These are phyloP conservation scores for Microtus oregoni DNA, from an alignment of 2,113 vertebrate species.

Conservation along the genomic window DNA sequence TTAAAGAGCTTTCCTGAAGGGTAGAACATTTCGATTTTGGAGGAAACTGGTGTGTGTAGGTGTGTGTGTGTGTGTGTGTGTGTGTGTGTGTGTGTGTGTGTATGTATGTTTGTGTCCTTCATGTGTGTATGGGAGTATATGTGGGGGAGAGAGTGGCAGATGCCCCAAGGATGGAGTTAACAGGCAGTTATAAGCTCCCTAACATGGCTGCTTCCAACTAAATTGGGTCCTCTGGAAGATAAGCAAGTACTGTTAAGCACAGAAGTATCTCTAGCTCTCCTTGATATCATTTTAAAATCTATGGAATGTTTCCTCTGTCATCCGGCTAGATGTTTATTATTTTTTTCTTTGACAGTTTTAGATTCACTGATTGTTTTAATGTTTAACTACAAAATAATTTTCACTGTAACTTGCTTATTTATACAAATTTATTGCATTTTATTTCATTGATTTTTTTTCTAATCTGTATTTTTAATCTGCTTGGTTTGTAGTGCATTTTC, in stretches of 20 bases:
- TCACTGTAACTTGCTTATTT: neutral
- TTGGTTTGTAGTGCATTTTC: neutral
- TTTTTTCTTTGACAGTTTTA: neutral
- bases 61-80: neutral
- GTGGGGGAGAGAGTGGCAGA: neutral
- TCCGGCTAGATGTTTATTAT: neutral
- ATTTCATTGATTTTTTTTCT: neutral
- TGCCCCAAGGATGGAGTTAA: neutral
- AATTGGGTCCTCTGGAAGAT: neutral
- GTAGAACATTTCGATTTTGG: neutral
- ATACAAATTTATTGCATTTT: neutral
- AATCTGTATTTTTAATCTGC: neutral
- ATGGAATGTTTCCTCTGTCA: neutral
- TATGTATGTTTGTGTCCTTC: neutral
- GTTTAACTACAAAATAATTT: neutral
- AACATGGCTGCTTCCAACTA: neutral
- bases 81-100: neutral
- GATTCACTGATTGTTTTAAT: neutral
- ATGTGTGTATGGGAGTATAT: neutral
- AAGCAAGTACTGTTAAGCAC: neutral
- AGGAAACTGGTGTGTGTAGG: neutral
- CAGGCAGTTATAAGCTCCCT: neutral
- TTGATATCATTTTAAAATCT: neutral
- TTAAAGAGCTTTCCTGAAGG: neutral
- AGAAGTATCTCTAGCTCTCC: neutral